Evolutionary conservation across 2,888 invertebrate species (phyloP), one percentile per base, ranked within the genome.

Genomic region (Serrognathus titanus): DNA sequence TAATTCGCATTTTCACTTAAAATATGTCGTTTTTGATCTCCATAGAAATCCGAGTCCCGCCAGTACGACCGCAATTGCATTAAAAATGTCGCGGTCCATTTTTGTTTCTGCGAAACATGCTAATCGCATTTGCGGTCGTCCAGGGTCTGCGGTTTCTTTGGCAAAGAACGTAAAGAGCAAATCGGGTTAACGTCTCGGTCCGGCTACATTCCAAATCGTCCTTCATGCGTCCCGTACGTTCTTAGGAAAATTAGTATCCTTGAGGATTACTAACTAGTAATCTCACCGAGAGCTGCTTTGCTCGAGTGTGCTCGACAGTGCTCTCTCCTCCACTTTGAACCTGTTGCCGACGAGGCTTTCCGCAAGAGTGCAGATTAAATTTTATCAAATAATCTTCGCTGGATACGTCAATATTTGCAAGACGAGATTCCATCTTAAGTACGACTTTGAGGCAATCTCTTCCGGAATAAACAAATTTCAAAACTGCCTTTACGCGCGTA

Each of bases 221-320:
- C 54, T 16, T 45, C 11, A 7, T 24, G 10, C 43, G 62, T 54
- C 47, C 53, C 51, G 61, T 50, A 55, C 54, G 54, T 59, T 61
- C 61, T 61, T 61, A 55, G 59, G 58, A 56, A 63, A 63, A 63
- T 63, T 63, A 61, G 59, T 61, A 57, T 61, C 55, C 58, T 61
- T 55, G 59, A 59, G 61, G 55, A 58, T 56, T 56, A 59, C 59
- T 57, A 62, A 62, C 59, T 55, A 55, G 63, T 59, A 61, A 63
- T 63, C 63, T 60, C 57, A 52, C 50, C 52, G 56, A 63, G 63
- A 58, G 59, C 57, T 58, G 48, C 60, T 62, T 45, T 53, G 55
- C 49, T 39, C 39, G 52, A 56, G 56, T 48, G 47, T 48, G 52
- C 56, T 56, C 48, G 48, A 56, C 48, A 41, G 52, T 48, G 48